These are phyloP conservation scores for Metaphire vulgaris DNA, from an alignment of 1,140 invertebrate genomes.

Conservation along the genomic window DNA sequence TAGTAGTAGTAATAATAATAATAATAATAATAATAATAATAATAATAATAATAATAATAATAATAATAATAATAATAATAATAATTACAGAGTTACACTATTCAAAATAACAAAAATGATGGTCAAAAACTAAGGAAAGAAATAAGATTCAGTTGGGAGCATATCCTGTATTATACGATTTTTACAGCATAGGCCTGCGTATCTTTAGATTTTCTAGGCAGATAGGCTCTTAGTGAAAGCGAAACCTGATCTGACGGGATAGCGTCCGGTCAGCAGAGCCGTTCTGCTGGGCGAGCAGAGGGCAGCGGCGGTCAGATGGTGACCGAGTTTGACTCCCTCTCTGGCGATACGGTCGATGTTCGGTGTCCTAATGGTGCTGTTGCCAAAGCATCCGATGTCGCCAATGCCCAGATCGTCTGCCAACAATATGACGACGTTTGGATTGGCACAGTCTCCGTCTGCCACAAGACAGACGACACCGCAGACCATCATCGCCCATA, in stretches of 20 bases:
- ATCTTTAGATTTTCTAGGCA: background rate
- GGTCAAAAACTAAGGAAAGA: background rate
- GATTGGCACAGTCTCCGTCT: conserved; percentile 10
- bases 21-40: too few species aligned
- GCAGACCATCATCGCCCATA: too few species aligned
- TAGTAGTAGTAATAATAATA: too few species aligned
- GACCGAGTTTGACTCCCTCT: conserved; percentile 39
- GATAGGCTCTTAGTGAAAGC: background rate
- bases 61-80: too few species aligned
- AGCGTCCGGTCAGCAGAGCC: conserved; percentile 44
- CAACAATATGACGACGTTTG: conserved; percentile 45
- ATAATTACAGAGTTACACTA: conserved; percentile 17
- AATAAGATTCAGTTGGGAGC: conserved; percentile 29
- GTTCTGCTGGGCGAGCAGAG: conserved; percentile 47
- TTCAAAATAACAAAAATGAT: background rate
- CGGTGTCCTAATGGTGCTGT: conserved; percentile 40
- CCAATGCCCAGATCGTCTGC: conserved; percentile 47
- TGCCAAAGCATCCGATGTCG: conserved; percentile 44
- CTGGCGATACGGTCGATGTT: conserved; percentile 41
- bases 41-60: too few species aligned
- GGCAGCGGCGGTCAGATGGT: conserved; percentile 40
- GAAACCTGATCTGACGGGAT: conserved; percentile 42
- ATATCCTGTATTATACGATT: conserved; percentile 15
- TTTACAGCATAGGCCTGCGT: background rate
- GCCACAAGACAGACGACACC: background rate